Conservation (phyloP, 2,113 vertebrate species). For the Misgurnus mizolepis region DNA sequence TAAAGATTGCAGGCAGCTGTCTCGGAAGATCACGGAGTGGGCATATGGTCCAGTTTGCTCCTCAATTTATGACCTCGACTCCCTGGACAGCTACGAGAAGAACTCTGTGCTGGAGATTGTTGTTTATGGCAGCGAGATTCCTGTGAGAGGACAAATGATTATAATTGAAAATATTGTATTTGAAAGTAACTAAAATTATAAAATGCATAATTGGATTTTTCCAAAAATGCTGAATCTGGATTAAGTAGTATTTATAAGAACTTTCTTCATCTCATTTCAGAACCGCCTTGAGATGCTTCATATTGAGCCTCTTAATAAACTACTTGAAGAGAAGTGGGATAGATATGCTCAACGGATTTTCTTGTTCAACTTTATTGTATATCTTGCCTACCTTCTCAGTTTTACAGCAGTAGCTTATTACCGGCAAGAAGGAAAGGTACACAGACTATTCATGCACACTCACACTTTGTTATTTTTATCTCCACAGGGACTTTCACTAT, state of each 20-base stretch:
- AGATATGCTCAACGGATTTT: slow-evolving; percentile 81
- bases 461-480: no score
- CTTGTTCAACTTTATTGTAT: slow-evolving; percentile 80
- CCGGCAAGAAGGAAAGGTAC: slow-evolving; percentile 70
- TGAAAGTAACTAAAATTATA: background rate
- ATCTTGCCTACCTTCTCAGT: slow-evolving; percentile 79
- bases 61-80: slow-evolving; percentile 91
- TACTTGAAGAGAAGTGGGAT: slow-evolving; percentile 91
- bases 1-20: slow-evolving; percentile 84
- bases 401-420: slow-evolving; percentile 84
- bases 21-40: slow-evolving; percentile 97
- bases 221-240: background rate
- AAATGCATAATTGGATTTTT: slow-evolving; percentile 62
- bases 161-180: background rate
- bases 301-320: slow-evolving; percentile 82
- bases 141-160: slow-evolving; percentile 73
- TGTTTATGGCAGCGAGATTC: slow-evolving; percentile 86
- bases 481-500: no score
- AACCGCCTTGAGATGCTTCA: slow-evolving; percentile 90
- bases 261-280: slow-evolving; percentile 65
- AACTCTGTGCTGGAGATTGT: slow-evolving; percentile 91
- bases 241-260: background rate
- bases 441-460: background rate
- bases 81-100: slow-evolving; percentile 84
- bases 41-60: slow-evolving; percentile 92